A percentile compares a stretch with the other conserved stretches of the same genome.
Evolutionary conservation across 2,113 vertebrate genomes (phyloP).

Genomic region (Callionymus lyra): DNA sequence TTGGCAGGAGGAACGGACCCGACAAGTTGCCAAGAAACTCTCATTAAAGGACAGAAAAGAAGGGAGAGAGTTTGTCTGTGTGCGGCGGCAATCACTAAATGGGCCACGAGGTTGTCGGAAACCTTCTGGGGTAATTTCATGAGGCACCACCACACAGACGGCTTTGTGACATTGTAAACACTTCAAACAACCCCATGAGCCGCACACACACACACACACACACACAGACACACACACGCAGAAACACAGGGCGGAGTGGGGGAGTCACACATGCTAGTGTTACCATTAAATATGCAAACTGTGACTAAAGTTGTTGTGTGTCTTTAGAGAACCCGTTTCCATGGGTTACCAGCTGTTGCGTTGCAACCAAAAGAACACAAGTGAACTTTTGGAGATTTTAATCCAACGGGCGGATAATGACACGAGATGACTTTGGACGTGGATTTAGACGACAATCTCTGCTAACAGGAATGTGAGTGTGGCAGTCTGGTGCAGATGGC

Average conservation of each 20-base stretch:
- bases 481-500: no score
- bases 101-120: constrained; percentile 6
- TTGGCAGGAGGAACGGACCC: constrained; percentile 13
- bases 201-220: no score
- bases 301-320: constrained; percentile 6
- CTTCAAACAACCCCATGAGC: no score
- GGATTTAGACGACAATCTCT: no score
- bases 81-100: background rate
- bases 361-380: no score
- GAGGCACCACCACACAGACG: constrained; percentile 2
- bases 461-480: no score
- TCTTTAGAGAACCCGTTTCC: background rate
- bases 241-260: background rate
- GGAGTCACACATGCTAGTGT: constrained; percentile 35
- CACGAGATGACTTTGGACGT: no score
- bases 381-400: no score
- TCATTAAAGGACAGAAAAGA: constrained; percentile 6
- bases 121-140: background rate
- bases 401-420: no score
- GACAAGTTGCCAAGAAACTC: constrained; percentile 12
- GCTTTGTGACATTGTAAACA: no score
- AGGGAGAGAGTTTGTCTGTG: background rate
- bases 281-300: constrained; percentile 55
- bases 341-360: background rate
- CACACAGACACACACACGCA: no score